These are phyloP conservation scores for Urocyon cinereoargenteus DNA, from an alignment of 2,797 vertebrate genomes.

Conservation along the genomic window DNA sequence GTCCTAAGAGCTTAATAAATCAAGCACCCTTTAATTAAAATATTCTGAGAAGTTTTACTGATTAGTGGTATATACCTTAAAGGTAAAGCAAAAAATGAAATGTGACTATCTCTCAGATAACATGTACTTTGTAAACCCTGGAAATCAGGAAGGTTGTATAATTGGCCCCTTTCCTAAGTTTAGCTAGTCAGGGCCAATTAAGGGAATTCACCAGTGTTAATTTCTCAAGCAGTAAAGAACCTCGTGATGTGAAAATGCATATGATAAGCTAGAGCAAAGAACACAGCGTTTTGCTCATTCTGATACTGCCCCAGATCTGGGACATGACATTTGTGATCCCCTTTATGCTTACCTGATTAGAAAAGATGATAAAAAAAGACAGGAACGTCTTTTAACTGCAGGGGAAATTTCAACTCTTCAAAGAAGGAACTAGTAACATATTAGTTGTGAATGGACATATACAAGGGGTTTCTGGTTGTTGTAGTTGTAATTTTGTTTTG, in stretches of 20 bases:
- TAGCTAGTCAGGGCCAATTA: conserved; percentile 54
- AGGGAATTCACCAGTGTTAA: conserved; percentile 53
- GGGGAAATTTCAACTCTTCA: conserved; percentile 75
- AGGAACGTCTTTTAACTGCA: conserved; percentile 82
- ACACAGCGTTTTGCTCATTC: conserved; percentile 80
- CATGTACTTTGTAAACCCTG: neutral
- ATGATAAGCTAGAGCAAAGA: conserved; percentile 82
- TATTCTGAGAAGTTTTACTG: neutral
- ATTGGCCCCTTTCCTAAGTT: conserved; percentile 50
- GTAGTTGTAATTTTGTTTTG: neutral
- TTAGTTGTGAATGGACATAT: neutral
- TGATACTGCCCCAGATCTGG: conserved; percentile 78
- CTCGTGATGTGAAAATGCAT: conserved; percentile 82
- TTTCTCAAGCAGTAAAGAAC: conserved; percentile 78
- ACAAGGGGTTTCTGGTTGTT: neutral
- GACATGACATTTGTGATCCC: conserved; percentile 84
- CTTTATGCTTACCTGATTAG: conserved; percentile 89
- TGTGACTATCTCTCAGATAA: neutral
- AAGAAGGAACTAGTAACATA: conserved; percentile 34
- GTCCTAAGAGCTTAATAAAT: neutral
- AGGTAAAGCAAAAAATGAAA: conserved; percentile 55
- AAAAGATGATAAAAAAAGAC: conserved; percentile 86
- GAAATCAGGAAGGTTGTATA: conserved; percentile 17
- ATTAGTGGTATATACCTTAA: conserved; percentile 50
- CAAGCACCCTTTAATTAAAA: conserved; percentile 53